phyloP scores from a whole-genome alignment of 1,140 invertebrate genomes.

The Paracyclopina nana region DNA sequence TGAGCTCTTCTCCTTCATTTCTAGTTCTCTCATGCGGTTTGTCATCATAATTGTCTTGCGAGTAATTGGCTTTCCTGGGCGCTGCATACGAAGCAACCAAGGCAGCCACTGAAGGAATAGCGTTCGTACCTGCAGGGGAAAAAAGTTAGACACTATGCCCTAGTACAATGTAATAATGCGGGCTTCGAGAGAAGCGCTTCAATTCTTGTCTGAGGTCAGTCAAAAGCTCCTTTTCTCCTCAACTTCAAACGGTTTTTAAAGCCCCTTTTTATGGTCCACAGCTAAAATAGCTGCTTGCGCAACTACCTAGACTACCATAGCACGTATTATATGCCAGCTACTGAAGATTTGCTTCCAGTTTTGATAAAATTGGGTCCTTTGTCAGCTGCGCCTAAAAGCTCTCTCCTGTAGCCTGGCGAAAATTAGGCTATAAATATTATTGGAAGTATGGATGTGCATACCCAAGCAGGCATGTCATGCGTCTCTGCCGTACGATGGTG shows the following conservation, averaged over 20 bases:
- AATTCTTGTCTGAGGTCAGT: no score
- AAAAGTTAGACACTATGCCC: constrained; percentile 1
- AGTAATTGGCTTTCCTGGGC: constrained; percentile 82
- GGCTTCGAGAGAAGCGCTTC: not conserved
- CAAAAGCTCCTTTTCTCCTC: no score
- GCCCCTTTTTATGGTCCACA: no score
- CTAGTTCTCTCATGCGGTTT: constrained; percentile 62
- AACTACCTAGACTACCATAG: no score
- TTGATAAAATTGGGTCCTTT: no score
- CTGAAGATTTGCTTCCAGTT: no score
- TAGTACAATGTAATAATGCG: not conserved
- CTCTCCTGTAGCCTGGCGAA: no score
- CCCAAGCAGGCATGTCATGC: constrained; percentile 89
- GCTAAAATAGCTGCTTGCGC: no score
- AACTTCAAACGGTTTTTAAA: no score
- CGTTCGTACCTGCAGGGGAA: constrained; percentile 50
- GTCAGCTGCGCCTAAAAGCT: no score
- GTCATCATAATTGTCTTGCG: constrained; percentile 67
- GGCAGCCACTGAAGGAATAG: constrained; percentile 90
- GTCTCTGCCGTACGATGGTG: constrained; percentile 91
- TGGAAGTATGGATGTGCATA: constrained; percentile 33
- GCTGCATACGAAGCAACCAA: constrained; percentile 58
- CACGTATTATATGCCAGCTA: no score
- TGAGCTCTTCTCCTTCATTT: constrained; percentile 73
- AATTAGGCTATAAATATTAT: not conserved